phyloP scores from a whole-genome alignment of 2,888 invertebrate genomes.

The Chymomyza amoena region DNA sequence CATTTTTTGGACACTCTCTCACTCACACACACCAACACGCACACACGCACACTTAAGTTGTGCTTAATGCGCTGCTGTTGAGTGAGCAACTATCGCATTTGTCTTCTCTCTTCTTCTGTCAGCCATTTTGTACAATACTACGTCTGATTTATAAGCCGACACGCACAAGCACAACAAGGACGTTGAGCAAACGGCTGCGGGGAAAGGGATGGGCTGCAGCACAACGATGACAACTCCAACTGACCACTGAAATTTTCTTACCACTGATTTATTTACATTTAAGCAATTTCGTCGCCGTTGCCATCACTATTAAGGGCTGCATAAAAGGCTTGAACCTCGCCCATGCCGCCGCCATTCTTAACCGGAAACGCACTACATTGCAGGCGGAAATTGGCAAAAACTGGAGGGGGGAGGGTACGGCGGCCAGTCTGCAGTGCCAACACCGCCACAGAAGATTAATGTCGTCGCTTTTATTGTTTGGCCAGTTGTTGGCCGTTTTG shows the following conservation, averaged over 20 bases:
- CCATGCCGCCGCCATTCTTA: not conserved
- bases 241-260: constrained; percentile 75
- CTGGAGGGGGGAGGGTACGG: constrained; percentile 11
- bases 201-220: constrained; percentile 4
- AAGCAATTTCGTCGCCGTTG: constrained; percentile 71
- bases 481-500: constrained; percentile 57
- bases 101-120: constrained; percentile 32
- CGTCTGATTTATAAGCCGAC: constrained; percentile 69
- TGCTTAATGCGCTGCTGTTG: constrained; percentile 51
- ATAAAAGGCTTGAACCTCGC: not conserved
- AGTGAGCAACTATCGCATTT: not conserved
- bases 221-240: constrained; percentile 1
- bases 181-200: not conserved
- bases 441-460: constrained; percentile 54
- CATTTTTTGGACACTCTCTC: constrained; percentile 19
- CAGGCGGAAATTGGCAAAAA: constrained; percentile 69
- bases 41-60: constrained; percentile 47
- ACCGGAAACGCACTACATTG: constrained; percentile 65
- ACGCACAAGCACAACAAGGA: constrained; percentile 45
- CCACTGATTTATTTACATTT: constrained; percentile 74
- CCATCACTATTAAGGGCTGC: constrained; percentile 15
- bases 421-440: constrained; percentile 18
- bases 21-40: not conserved
- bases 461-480: constrained; percentile 63
- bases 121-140: constrained; percentile 45